Conservation (phyloP, 2,797 vertebrate species). For the Australoheros facetus region DNA sequence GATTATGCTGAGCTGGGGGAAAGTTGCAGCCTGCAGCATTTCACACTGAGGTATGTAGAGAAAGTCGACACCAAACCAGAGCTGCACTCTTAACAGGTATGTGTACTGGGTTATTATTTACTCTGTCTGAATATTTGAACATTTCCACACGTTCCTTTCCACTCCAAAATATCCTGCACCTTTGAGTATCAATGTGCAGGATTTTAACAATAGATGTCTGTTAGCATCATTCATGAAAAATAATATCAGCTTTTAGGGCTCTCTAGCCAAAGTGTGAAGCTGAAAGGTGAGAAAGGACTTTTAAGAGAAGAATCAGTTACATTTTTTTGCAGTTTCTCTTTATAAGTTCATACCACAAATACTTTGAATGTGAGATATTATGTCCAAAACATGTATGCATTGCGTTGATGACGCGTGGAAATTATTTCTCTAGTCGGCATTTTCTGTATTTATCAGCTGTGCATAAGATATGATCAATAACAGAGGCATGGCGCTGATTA, state of each 20-base stretch:
- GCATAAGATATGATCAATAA: too few relatives aligned
- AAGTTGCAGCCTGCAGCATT: slow-evolving; percentile 58
- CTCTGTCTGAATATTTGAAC: neutral
- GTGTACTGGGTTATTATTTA: neutral
- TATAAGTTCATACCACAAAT: neutral
- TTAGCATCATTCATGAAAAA: neutral
- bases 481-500: too few relatives aligned
- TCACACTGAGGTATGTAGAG: slow-evolving; percentile 37
- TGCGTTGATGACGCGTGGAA: neutral
- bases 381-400: neutral
- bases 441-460: too few relatives aligned
- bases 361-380: neutral
- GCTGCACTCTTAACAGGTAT: slow-evolving; percentile 23
- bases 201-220: too few relatives aligned
- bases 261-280: too few relatives aligned
- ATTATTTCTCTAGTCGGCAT: too few relatives aligned
- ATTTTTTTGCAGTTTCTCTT: neutral
- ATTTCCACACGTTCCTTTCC: neutral
- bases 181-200: neutral
- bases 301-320: too few relatives aligned
- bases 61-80: neutral
- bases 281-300: too few relatives aligned
- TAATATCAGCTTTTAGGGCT: too few relatives aligned
- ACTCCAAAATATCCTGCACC: neutral
- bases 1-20: slow-evolving; percentile 54